A percentile compares a stretch with the other conserved stretches of the same genome.
phyloP scores from a whole-genome alignment of 1,140 invertebrate genomes.

The Campoletis sonorensis region DNA sequence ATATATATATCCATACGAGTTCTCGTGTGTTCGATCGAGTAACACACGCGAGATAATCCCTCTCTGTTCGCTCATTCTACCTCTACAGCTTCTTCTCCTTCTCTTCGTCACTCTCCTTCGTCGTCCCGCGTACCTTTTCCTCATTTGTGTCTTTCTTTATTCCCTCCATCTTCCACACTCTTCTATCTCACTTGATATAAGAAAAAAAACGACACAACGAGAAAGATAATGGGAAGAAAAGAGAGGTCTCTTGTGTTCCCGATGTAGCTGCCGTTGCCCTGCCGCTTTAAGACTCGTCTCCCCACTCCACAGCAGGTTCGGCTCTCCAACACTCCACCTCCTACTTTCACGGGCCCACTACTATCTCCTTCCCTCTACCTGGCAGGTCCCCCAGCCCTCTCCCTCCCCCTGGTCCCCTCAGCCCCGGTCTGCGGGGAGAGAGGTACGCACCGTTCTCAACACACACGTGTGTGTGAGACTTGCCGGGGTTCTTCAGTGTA shows the following conservation, averaged over 20 bases:
- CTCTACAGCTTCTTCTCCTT: conserved; percentile 52
- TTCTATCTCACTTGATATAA: conserved; percentile 6
- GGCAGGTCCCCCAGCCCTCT: conserved; percentile 51
- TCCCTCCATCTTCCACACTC: conserved; percentile 52
- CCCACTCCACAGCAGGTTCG: conserved; percentile 32
- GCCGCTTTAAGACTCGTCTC: conserved; percentile 24
- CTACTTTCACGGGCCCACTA: conserved; percentile 49
- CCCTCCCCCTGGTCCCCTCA: conserved; percentile 30
- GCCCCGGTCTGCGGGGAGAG: conserved; percentile 58
- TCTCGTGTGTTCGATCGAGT: conserved; percentile 54
- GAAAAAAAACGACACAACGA: neutral
- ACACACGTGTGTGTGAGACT: conserved; percentile 75
- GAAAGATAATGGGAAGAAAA: neutral
- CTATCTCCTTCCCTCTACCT: conserved; percentile 64
- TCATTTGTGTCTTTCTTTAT: conserved; percentile 57
- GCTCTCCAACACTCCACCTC: conserved; percentile 48
- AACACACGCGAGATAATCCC: conserved; percentile 64
- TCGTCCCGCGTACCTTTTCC: conserved; percentile 31
- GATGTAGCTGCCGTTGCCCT: conserved; percentile 27
- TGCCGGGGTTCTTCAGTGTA: conserved; percentile 73
- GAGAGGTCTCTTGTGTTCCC: conserved; percentile 22
- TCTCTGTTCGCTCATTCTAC: conserved; percentile 52
- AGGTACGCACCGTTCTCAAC: conserved; percentile 58
- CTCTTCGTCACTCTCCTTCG: conserved; percentile 44
- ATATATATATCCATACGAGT: conserved; percentile 63